phyloP scores from a whole-genome alignment of 2,888 invertebrate species.

The Spisula solida region DNA sequence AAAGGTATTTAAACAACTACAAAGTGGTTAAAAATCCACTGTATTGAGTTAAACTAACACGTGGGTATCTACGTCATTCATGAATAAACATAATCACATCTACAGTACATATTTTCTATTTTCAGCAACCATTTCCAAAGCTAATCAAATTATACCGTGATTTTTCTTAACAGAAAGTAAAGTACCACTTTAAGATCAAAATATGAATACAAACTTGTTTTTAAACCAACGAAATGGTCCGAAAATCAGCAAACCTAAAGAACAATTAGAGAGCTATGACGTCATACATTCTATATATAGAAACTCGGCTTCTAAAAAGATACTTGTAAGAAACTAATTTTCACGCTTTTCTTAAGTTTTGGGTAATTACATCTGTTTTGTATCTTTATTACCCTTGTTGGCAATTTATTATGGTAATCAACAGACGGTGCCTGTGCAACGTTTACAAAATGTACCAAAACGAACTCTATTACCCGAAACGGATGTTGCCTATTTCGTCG shows the following conservation, averaged over 20 bases:
- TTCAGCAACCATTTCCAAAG: neutral
- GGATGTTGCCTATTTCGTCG: neutral
- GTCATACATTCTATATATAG: conserved; percentile 6
- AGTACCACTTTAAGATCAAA: neutral
- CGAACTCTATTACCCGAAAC: neutral
- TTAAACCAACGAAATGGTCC: neutral
- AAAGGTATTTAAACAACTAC: neutral
- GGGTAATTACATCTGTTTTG: conserved; percentile 7
- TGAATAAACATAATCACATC: neutral
- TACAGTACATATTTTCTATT: neutral
- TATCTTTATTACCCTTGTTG: neutral
- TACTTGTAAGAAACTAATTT: neutral
- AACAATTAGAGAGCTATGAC: conserved; percentile 5
- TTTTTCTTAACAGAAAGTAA: neutral
- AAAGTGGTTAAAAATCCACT: neutral
- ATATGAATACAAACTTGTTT: neutral
- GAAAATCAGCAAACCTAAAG: neutral
- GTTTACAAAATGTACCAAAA: neutral
- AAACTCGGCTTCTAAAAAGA: conserved; percentile 8
- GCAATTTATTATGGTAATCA: neutral
- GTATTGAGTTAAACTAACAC: neutral
- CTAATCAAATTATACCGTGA: neutral
- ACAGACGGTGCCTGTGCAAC: neutral
- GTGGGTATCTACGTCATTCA: neutral
- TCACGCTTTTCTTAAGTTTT: neutral